Percentiles rank a stretch among this genome's conserved stretches.
Conservation (phyloP, 1,140 invertebrate species). For the Diuraphis noxia region DNA sequence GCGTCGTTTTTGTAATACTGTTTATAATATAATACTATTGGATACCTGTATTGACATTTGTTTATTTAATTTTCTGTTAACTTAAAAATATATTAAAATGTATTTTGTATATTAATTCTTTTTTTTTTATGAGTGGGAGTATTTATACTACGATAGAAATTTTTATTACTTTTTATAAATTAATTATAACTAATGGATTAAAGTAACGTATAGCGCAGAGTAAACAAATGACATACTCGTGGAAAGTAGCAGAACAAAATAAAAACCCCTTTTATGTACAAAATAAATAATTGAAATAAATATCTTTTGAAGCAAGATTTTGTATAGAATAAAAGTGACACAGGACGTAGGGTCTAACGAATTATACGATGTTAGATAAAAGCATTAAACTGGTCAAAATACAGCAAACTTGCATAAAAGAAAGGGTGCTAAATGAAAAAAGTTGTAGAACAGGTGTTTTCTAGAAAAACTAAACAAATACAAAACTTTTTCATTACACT, state of each 20-base stretch:
- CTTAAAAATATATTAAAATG: not conserved
- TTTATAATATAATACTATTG: not conserved
- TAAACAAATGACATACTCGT: not conserved
- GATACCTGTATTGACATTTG: not conserved
- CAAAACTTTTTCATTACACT: constrained; percentile 33
- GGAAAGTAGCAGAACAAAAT: not conserved
- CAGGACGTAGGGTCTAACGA: not conserved
- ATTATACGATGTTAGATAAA: constrained; percentile 31
- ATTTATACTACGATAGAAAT: not conserved
- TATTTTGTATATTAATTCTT: not conserved
- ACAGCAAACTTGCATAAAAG: constrained; percentile 26
- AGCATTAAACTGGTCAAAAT: not conserved
- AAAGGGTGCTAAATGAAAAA: not conserved
- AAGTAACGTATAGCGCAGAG: not conserved
- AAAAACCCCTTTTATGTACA: constrained; percentile 2
- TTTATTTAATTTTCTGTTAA: not conserved
- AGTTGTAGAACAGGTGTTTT: constrained; percentile 35
- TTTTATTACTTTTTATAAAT: not conserved
- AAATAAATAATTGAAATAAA: constrained; percentile 20
- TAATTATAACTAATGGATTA: not conserved
- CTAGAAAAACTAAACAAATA: constrained; percentile 14
- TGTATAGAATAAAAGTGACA: constrained; percentile 12
- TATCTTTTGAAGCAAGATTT: not conserved
- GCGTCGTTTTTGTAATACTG: not conserved
- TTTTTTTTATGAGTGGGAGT: not conserved